phyloP scores from a whole-genome alignment of 2,797 vertebrate species.

The Enteromius anoplus region DNA sequence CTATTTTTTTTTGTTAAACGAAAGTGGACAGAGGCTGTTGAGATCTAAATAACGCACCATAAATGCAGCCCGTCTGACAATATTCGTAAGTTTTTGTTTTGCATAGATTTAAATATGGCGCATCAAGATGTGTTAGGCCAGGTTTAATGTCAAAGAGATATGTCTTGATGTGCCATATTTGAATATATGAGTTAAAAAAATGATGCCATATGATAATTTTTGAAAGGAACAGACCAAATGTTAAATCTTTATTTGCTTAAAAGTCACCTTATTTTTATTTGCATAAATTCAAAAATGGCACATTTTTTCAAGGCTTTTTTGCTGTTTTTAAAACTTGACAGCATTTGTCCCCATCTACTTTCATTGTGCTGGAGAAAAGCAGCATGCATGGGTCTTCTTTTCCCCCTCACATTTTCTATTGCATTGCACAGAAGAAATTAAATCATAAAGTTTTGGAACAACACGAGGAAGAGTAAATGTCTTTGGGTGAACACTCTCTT shows the following conservation, averaged over 20 bases:
- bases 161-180: not conserved
- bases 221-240: not conserved
- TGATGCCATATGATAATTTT: not conserved
- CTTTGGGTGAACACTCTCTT: slow-evolving; percentile 9
- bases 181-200: not conserved
- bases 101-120: not conserved
- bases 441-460: not conserved
- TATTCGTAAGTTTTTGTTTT: not conserved
- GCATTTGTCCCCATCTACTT: slow-evolving; percentile 11
- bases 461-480: not conserved
- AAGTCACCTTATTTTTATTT: not conserved
- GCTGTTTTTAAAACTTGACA: not conserved
- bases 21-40: not conserved
- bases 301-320: not conserved
- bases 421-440: not conserved
- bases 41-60: not conserved
- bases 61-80: not conserved
- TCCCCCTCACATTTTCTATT: not conserved
- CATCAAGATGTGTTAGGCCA: not conserved
- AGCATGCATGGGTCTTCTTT: not conserved
- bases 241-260: not conserved
- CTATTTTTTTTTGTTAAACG: not conserved
- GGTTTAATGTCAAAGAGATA: too few species aligned
- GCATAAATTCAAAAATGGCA: not conserved
- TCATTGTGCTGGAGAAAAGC: not conserved